A percentile compares a stretch with the other conserved stretches of the same genome.
These are phyloP conservation scores for Tenualosa ilisha DNA, from an alignment of 2,797 vertebrate genomes.

Conservation along the genomic window DNA sequence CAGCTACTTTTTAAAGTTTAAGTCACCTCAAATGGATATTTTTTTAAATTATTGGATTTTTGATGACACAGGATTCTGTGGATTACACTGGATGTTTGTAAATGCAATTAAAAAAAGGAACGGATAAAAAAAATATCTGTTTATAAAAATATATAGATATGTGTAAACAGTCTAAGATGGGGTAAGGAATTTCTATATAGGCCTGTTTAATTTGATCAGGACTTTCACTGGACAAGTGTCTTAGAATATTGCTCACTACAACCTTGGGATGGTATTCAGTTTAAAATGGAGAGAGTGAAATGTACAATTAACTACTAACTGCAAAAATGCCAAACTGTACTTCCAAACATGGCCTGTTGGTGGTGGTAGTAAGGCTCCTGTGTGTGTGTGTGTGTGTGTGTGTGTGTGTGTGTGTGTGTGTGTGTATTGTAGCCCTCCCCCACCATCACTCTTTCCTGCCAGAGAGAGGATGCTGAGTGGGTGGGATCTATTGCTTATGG, in stretches of 20 bases:
- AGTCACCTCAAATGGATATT: too few species aligned
- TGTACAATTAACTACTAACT: neutral
- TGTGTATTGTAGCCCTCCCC: neutral
- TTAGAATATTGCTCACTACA: neutral
- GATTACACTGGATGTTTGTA: too few species aligned
- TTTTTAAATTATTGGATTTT: too few species aligned
- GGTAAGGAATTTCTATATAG: too few species aligned
- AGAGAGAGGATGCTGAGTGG: neutral
- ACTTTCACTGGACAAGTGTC: neutral
- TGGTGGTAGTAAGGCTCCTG: neutral
- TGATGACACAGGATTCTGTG: too few species aligned
- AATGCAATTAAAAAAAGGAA: too few species aligned
- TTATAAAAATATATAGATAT: too few species aligned
- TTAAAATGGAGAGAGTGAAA: neutral
- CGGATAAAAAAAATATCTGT: too few species aligned
- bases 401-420: neutral
- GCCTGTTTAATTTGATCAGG: too few species aligned
- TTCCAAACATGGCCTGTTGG: neutral
- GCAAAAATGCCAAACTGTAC: neutral
- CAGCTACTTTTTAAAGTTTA: too few species aligned
- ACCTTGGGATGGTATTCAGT: neutral
- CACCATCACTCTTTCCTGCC: neutral
- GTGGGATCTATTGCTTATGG: neutral
- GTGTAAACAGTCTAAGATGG: too few species aligned
- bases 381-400: slow-evolving; percentile 6